Base-by-base conservation (phyloP, 2,888 invertebrate species). In the Oxycera nigricornis region DNA sequence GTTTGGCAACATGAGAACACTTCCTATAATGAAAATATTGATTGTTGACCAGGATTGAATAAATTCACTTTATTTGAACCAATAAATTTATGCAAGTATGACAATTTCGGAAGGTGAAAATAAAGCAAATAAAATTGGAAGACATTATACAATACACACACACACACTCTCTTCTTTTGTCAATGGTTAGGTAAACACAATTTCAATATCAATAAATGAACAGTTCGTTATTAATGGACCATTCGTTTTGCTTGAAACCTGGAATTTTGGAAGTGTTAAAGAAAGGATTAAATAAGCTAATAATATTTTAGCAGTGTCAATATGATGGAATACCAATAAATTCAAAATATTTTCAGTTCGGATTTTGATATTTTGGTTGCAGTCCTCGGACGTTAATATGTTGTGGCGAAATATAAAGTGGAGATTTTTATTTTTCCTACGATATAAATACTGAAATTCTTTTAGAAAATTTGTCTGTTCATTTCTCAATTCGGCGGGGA, bases 11-110 rank as follows among this genome's bases (percentile, higher is more conserved):
- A 72, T 67, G 22, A 28, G 72, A 59, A 50, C 52, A 50, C 46
- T 41, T 72, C 76, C 76, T 76, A 76, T 73, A 76, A 76, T 74
- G 76, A 76, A 76, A 76, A 74, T 50, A 65, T 74, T 57, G 50
- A 46, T 35, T 22, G 30, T 61, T 28, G 2, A 24, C n/a, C 30
- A 28, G 14, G 11, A 24, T 72, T 59, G 59, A 39, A 67, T 41
- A 41, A 41, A 39, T 57, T 31, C 24, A 35, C 35, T 72, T 72
- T 72, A 17, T 28, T 52, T 62, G 24, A 52, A 50, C 50, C 62
- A 73, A 62, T 62, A 62, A 28, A 59, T 72, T 72, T 59, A 68
- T 72, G 20, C 22, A 50, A 73, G 20, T 31, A 31, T 31, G 17
- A 50, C 22, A 72, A 26, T 31, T n/a, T 41, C n/a, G 22, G 65